A percentile compares a stretch with the other conserved stretches of the same genome.
Conservation (phyloP, 2,113 vertebrate genomes). For the Pavo muticus region DNA sequence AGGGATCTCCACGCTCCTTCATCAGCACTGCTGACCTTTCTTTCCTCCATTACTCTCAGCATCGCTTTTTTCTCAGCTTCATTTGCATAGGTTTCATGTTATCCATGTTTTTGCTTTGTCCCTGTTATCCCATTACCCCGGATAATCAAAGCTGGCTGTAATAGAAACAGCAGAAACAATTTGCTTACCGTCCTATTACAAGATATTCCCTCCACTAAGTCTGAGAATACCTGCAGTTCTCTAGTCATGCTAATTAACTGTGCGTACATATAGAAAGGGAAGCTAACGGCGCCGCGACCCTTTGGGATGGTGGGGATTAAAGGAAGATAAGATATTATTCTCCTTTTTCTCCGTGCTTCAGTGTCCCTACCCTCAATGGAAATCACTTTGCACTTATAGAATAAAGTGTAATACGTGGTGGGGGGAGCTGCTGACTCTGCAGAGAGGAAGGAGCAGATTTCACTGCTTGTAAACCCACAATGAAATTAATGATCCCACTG, state of each 20-base stretch:
- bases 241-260: conserved; percentile 63
- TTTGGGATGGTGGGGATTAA: conserved; percentile 61
- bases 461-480: not conserved
- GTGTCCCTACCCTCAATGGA: conserved; percentile 21
- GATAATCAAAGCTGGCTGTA: conserved; percentile 69
- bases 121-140: conserved; percentile 68
- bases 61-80: not conserved
- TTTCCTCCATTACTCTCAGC: conserved; percentile 18
- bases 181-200: conserved; percentile 66
- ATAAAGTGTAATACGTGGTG: not conserved
- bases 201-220: conserved; percentile 49
- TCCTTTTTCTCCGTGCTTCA: conserved; percentile 38
- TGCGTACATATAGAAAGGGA: conserved; percentile 55
- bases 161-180: conserved; percentile 64
- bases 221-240: conserved; percentile 59
- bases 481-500: not conserved
- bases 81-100: conserved; percentile 58
- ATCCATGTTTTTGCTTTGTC: conserved; percentile 58
- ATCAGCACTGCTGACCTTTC: conserved; percentile 39
- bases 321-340: conserved; percentile 58
- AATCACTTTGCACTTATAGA: not conserved
- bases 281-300: not conserved
- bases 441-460: conserved; percentile 9
- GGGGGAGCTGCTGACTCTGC: not conserved
- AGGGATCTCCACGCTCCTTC: not conserved